Conservation (phyloP, 2,888 invertebrate genomes). For the Andrena dorsata region DNA sequence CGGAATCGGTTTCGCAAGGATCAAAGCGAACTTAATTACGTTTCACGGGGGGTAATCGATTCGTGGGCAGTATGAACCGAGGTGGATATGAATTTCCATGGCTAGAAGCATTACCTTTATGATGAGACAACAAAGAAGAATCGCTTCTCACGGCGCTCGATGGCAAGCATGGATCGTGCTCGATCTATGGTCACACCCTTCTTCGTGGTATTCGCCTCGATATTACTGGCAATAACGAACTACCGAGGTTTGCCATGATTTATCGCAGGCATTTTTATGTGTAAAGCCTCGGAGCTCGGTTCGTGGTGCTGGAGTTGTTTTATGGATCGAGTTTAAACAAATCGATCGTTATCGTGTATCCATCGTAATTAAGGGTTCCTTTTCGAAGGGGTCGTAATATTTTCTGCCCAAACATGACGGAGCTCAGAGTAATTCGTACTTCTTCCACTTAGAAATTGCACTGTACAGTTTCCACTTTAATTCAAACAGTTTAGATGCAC, state of each 20-base stretch:
- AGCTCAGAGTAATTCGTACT: neutral
- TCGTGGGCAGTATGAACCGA: neutral
- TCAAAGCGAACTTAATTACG: too few species aligned
- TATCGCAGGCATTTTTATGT: constrained; percentile 36
- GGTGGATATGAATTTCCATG: constrained; percentile 18
- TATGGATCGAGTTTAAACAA: constrained; percentile 22
- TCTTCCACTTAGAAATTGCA: neutral
- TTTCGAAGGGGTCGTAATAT: neutral
- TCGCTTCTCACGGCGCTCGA: constrained; percentile 67
- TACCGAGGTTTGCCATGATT: constrained; percentile 46
- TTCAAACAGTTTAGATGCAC: too few species aligned
- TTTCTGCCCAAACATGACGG: neutral
- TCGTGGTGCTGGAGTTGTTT: neutral
- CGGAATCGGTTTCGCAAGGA: too few species aligned
- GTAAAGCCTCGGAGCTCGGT: constrained; percentile 24
- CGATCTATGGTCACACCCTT: constrained; percentile 63
- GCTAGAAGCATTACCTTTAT: constrained; percentile 78
- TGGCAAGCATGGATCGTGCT: constrained; percentile 56
- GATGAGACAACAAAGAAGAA: constrained; percentile 85
- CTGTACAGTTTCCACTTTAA: neutral
- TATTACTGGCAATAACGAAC: constrained; percentile 52
- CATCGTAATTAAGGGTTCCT: neutral
- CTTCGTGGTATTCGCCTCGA: constrained; percentile 54
- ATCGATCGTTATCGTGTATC: neutral
- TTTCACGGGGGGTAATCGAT: neutral